phyloP scores from a whole-genome alignment of 1,140 invertebrate species.

The Papilio polyxenes region DNA sequence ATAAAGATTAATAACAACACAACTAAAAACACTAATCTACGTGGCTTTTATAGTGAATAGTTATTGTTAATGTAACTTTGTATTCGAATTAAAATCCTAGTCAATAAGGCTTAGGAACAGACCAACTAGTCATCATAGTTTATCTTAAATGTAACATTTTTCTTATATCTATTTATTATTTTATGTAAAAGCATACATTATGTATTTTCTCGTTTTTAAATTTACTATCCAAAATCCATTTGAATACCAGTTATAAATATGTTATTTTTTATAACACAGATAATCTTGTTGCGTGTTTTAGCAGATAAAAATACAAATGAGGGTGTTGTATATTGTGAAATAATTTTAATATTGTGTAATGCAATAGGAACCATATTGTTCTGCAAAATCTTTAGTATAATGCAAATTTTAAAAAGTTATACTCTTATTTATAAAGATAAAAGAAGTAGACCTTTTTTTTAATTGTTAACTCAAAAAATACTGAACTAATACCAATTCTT shows the following conservation, averaged over 20 bases:
- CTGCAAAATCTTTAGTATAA: not conserved
- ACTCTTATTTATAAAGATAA: too few species aligned
- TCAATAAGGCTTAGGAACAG: not conserved
- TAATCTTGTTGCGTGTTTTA: conserved; percentile 9
- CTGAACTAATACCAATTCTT: too few species aligned
- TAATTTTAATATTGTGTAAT: not conserved
- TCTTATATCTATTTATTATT: not conserved
- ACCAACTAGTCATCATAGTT: not conserved
- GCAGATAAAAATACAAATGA: not conserved
- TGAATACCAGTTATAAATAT: not conserved
- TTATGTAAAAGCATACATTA: conserved; percentile 22
- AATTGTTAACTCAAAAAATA: too few species aligned
- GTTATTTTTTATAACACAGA: not conserved
- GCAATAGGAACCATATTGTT: not conserved
- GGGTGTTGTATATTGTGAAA: not conserved
- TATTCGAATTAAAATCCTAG: conserved; percentile 5
- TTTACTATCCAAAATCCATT: conserved; percentile 17
- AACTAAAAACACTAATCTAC: not conserved
- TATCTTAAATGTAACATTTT: conserved; percentile 20
- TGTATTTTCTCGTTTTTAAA: not conserved
- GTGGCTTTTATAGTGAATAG: not conserved
- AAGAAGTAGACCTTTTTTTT: too few species aligned
- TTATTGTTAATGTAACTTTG: not conserved
- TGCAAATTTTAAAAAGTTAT: not conserved
- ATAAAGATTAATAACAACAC: not conserved